These are phyloP conservation scores for Drosophila recens DNA, from an alignment of 2,888 invertebrate genomes.

Conservation along the genomic window DNA sequence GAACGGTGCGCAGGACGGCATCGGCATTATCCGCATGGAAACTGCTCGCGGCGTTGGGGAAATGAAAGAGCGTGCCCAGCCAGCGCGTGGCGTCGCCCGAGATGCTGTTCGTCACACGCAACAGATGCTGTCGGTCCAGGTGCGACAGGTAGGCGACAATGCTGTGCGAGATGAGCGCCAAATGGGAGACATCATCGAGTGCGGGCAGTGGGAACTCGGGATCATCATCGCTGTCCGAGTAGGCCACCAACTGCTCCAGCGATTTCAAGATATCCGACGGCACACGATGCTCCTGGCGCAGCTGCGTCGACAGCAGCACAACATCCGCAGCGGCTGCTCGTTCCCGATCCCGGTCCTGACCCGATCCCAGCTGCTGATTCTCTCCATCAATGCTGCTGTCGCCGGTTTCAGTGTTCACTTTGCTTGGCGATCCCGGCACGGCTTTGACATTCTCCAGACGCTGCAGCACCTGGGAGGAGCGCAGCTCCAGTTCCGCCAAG, in stretches of 20 bases:
- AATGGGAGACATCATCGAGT: slow-evolving; percentile 87
- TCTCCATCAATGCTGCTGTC: slow-evolving; percentile 15
- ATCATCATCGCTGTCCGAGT: slow-evolving; percentile 88
- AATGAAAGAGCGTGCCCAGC: slow-evolving; percentile 94
- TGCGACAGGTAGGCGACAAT: slow-evolving; percentile 95
- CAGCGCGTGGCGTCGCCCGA: slow-evolving; percentile 94
- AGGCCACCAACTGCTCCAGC: slow-evolving; percentile 89
- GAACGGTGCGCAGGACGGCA: slow-evolving; percentile 90
- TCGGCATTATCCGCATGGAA: slow-evolving; percentile 96
- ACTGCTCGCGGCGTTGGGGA: slow-evolving; percentile 92
- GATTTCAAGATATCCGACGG: slow-evolving; percentile 86
- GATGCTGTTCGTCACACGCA: slow-evolving; percentile 92
- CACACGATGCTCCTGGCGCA: slow-evolving; percentile 87
- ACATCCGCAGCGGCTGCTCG: slow-evolving; percentile 24
- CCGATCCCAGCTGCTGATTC: slow-evolving; percentile 5
- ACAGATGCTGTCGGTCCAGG: slow-evolving; percentile 91
- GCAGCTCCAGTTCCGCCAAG: slow-evolving; percentile 89
- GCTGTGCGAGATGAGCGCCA: slow-evolving; percentile 94
- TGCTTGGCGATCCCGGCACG: slow-evolving; percentile 54
- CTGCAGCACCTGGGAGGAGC: slow-evolving; percentile 90
- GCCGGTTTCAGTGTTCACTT: slow-evolving; percentile 20
- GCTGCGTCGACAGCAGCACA: slow-evolving; percentile 63
- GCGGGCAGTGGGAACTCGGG: slow-evolving; percentile 87
- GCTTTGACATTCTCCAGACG: slow-evolving; percentile 88
- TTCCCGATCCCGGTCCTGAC: slow-evolving; percentile 11